Conservation (phyloP, 2,888 invertebrate species). For the Spicauda simplicius region DNA sequence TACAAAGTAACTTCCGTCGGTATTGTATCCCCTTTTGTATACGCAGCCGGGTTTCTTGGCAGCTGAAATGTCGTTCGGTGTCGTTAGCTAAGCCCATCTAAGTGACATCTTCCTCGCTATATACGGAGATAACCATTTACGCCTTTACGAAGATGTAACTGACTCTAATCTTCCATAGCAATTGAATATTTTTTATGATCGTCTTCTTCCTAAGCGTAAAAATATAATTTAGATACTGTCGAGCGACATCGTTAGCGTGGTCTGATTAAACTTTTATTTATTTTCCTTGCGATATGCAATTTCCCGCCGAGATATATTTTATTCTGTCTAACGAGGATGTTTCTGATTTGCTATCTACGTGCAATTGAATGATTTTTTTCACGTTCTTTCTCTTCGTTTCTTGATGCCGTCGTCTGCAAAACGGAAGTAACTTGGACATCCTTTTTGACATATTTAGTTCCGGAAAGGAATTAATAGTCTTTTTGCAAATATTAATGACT, state of each 20-base stretch:
- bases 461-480: conserved; percentile 52
- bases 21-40: conserved; percentile 6
- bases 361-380: conserved; percentile 2
- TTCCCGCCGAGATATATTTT: not conserved
- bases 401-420: conserved; percentile 10
- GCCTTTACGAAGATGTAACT: conserved; percentile 16
- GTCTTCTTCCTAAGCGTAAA: not conserved
- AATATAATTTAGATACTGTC: conserved; percentile 1
- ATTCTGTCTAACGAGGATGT: not conserved
- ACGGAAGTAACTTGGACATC: conserved; percentile 17
- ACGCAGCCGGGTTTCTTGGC: conserved; percentile 54
- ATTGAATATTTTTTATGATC: conserved; percentile 12
- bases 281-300: conserved; percentile 1
- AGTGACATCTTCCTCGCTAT: conserved; percentile 53
- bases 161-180: not conserved
- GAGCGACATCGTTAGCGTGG: not conserved
- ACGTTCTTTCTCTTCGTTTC: conserved; percentile 8
- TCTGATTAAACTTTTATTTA: not conserved
- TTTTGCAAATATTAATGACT: no score
- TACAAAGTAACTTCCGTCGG: not conserved
- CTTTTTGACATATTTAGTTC: conserved; percentile 47
- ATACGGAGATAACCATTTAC: conserved; percentile 26
- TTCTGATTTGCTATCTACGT: conserved; percentile 1
- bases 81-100: conserved; percentile 65
- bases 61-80: conserved; percentile 51